phyloP scores from a whole-genome alignment of 1,140 invertebrate genomes.

The Bombus picipes region DNA sequence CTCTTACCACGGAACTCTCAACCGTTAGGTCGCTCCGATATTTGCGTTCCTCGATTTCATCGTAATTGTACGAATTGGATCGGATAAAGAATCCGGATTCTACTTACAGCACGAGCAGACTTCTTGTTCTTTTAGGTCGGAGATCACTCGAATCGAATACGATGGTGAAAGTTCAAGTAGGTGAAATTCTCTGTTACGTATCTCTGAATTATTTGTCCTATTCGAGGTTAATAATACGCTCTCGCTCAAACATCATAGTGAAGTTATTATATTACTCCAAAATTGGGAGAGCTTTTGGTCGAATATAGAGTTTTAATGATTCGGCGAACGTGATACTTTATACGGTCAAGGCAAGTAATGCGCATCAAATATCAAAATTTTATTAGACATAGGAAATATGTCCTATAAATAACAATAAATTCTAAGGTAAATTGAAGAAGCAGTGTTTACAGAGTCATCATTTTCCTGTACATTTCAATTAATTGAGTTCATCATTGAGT shows the following conservation, averaged over 20 bases:
- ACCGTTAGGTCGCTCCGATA: constrained; percentile 38
- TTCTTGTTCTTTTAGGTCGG: neutral
- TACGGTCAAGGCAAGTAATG: no score
- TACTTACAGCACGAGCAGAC: constrained; percentile 12
- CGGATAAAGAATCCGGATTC: constrained; percentile 42
- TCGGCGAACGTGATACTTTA: no score
- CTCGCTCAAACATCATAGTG: neutral
- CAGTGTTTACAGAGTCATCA: no score
- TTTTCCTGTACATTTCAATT: no score
- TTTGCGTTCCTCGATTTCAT: constrained; percentile 50
- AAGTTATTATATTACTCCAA: neutral
- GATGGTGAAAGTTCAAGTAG: neutral
- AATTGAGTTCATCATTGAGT: no score
- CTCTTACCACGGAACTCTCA: constrained; percentile 33
- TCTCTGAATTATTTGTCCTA: neutral
- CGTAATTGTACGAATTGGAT: constrained; percentile 48
- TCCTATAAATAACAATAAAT: no score
- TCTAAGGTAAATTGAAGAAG: no score
- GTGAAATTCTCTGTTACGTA: neutral
- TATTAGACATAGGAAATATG: no score
- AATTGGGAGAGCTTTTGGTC: no score
- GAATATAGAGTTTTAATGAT: no score
- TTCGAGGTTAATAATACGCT: neutral
- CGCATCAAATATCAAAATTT: no score
- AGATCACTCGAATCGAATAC: neutral